These are phyloP conservation scores for Galleria mellonella DNA, from an alignment of 1,140 invertebrate genomes.

Conservation along the genomic window DNA sequence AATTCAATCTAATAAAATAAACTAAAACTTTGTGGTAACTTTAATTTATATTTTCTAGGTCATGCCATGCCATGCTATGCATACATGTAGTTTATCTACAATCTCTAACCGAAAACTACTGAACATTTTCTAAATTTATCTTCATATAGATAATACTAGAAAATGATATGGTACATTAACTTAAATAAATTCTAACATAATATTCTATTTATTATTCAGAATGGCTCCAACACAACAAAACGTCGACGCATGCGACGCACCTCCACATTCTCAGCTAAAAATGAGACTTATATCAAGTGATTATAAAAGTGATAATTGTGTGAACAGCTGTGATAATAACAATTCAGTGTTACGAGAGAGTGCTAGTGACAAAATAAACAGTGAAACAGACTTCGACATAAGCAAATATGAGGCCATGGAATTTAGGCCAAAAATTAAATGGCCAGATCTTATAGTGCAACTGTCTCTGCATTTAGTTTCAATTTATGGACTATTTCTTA, in stretches of 20 bases:
- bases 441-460: slow-evolving; percentile 82
- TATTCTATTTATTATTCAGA: slow-evolving; percentile 22
- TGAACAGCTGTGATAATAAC: slow-evolving; percentile 31
- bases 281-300: slow-evolving; percentile 21
- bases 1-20: too few species aligned
- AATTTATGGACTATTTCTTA: slow-evolving; percentile 82
- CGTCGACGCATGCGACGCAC: slow-evolving; percentile 22
- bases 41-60: too few species aligned
- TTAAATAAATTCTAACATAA: neutral
- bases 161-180: neutral
- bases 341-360: slow-evolving; percentile 26
- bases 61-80: too few species aligned
- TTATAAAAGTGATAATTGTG: slow-evolving; percentile 18
- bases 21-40: too few species aligned
- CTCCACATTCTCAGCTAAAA: slow-evolving; percentile 24
- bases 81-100: too few species aligned
- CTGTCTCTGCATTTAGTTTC: slow-evolving; percentile 80
- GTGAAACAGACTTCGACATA: slow-evolving; percentile 46
- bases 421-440: slow-evolving; percentile 78
- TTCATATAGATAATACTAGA: too few species aligned
- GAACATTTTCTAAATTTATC: too few species aligned
- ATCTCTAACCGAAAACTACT: too few species aligned
- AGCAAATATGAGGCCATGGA: slow-evolving; percentile 59
- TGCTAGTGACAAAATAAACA: slow-evolving; percentile 28
- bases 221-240: slow-evolving; percentile 53